Conservation (phyloP, 2,797 vertebrate genomes). For the Falco novaeseelandiae region DNA sequence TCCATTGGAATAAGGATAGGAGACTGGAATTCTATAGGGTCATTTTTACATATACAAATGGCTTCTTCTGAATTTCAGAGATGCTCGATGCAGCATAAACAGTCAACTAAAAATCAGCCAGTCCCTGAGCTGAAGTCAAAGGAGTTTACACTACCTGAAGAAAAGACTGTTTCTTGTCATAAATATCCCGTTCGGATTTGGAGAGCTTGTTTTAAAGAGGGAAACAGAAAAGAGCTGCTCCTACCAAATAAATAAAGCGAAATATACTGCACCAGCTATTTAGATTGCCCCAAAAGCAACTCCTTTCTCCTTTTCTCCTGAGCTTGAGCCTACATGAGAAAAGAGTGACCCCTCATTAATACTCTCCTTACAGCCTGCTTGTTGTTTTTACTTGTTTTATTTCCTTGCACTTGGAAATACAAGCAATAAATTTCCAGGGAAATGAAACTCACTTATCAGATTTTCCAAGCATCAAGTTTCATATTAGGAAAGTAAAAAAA, state of each 20-base stretch:
- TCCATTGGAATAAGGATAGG: conserved; percentile 18
- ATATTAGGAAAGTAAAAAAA: conserved; percentile 71
- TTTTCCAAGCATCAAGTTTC: conserved; percentile 81
- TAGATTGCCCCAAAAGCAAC: conserved; percentile 28
- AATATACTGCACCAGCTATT: conserved; percentile 3
- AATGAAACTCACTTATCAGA: conserved; percentile 84
- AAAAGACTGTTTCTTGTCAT: conserved; percentile 8
- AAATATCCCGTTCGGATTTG: background rate
- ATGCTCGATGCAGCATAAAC: background rate
- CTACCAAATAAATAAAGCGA: conserved; percentile 50
- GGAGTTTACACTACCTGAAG: background rate
- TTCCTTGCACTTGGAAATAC: conserved; percentile 77
- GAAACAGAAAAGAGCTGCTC: background rate
- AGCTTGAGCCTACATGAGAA: conserved; percentile 65
- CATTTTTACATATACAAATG: conserved; percentile 38
- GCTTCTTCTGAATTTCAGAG: conserved; percentile 24
- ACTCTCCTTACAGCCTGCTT: conserved; percentile 66
- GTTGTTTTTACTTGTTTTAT: conserved; percentile 78
- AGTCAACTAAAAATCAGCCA: background rate
- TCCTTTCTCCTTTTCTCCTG: conserved; percentile 45
- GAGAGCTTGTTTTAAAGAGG: background rate
- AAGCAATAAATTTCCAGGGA: conserved; percentile 83
- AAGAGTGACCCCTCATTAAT: conserved; percentile 69
- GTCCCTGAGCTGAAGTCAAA: background rate
- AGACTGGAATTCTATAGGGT: conserved; percentile 29